Conservation (phyloP, 92 coral and sea anemone genomes). For the Parazoanthus darwini region DNA sequence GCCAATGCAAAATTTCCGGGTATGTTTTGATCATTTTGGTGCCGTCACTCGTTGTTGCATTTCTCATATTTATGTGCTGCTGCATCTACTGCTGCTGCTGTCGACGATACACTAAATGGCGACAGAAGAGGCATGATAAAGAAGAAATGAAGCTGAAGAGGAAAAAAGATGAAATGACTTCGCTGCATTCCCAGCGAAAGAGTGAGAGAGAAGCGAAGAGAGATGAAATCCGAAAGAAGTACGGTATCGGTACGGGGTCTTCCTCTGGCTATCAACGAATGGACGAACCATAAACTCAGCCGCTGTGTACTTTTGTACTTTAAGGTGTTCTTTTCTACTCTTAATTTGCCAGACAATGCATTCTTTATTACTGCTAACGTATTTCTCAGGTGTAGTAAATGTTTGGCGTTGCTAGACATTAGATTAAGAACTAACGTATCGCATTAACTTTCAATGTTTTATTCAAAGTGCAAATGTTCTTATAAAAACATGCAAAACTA, state of each 20-base stretch:
- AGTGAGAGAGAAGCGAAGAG: slow-evolving; percentile 81
- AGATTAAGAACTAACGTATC: neutral
- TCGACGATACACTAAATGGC: slow-evolving; percentile 78
- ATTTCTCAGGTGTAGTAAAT: neutral
- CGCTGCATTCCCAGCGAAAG: slow-evolving; percentile 84
- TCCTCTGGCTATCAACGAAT: slow-evolving; percentile 86
- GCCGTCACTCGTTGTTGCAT: slow-evolving; percentile 72
- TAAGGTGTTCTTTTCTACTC: slow-evolving; percentile 1
- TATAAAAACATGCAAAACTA: slow-evolving; percentile 26
- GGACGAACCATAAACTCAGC: slow-evolving; percentile 53
- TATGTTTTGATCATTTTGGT: slow-evolving; percentile 82
- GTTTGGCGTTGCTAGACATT: neutral
- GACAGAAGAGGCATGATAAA: slow-evolving; percentile 83
- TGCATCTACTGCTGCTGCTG: slow-evolving; percentile 98
- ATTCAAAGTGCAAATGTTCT: neutral
- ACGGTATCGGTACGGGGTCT: slow-evolving; percentile 81
- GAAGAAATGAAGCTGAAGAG: slow-evolving; percentile 85
- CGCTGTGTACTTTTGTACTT: neutral
- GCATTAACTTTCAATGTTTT: neutral
- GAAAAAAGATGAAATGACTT: slow-evolving; percentile 84
- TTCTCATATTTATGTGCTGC: slow-evolving; percentile 83
- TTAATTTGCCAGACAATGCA: neutral
- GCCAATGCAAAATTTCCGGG: slow-evolving; percentile 83
- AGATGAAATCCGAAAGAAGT: slow-evolving; percentile 93
- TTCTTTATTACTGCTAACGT: neutral